Evolutionary conservation across 1,140 invertebrate genomes (phyloP).

Genomic region (Drosophila biarmipes): DNA sequence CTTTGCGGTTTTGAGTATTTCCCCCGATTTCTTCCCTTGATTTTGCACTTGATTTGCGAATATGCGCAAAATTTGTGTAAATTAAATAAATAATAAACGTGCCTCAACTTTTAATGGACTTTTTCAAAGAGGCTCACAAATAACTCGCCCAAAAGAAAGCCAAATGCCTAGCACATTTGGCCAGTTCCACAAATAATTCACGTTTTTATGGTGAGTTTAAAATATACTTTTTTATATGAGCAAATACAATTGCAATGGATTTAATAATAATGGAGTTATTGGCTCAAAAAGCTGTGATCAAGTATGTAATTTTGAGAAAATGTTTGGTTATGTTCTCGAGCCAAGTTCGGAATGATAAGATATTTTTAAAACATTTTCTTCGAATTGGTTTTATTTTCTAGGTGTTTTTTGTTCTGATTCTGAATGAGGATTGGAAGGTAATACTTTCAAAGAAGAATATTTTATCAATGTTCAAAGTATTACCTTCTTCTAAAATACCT

Average conservation of each 20-base stretch:
- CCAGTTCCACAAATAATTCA: slow-evolving; percentile 5
- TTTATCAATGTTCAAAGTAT: too few species aligned
- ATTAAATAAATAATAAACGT: slow-evolving; percentile 44
- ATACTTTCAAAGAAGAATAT: too few species aligned
- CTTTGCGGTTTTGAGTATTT: slow-evolving; percentile 23
- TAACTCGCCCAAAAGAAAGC: slow-evolving; percentile 17
- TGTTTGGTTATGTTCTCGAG: too few species aligned
- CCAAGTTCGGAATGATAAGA: too few species aligned
- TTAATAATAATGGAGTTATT: too few species aligned
- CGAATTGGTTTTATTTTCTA: too few species aligned
- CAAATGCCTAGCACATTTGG: not conserved
- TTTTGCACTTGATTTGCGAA: slow-evolving; percentile 5
- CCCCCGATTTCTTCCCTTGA: slow-evolving; percentile 3
- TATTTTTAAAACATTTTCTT: too few species aligned
- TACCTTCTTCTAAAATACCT: not conserved
- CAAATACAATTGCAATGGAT: too few species aligned
- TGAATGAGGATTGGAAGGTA: too few species aligned
- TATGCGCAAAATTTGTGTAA: slow-evolving; percentile 12
- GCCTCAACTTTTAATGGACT: slow-evolving; percentile 4
- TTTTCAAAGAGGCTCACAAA: slow-evolving; percentile 5
- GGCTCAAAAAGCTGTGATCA: too few species aligned
- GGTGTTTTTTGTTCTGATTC: too few species aligned
- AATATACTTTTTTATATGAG: not conserved
- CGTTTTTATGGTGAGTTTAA: slow-evolving; percentile 27
- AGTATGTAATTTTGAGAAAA: too few species aligned